phyloP scores from a whole-genome alignment of 64 coral and sea anemone genomes.

The Orbicella faveolata region DNA sequence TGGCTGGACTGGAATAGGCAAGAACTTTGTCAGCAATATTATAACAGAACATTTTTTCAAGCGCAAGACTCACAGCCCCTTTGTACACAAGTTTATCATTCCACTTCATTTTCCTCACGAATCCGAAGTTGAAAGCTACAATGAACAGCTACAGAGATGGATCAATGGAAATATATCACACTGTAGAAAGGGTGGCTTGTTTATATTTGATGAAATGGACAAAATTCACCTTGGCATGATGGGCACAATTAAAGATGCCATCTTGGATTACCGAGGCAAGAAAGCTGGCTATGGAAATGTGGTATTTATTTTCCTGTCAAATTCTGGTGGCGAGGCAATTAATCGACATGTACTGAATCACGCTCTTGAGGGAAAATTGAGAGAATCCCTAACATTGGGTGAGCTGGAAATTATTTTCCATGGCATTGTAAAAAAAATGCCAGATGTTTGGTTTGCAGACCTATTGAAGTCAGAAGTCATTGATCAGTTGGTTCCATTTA shows the following conservation, averaged over 20 bases:
- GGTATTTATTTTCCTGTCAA: conserved; percentile 87
- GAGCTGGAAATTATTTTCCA: conserved; percentile 59
- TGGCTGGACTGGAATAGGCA: conserved; percentile 88
- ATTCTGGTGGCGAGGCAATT: conserved; percentile 74
- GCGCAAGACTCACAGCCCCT: conserved; percentile 67
- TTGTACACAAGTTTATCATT: conserved; percentile 89
- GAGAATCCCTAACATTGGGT: conserved; percentile 64
- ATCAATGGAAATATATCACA: conserved; percentile 70
- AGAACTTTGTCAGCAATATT: conserved; percentile 83
- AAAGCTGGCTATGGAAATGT: conserved; percentile 53
- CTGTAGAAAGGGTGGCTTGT: conserved; percentile 68
- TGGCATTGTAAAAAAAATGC: conserved; percentile 8
- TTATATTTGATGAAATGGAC: conserved; percentile 98
- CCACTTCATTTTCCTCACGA: conserved; percentile 73
- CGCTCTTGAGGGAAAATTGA: conserved; percentile 51
- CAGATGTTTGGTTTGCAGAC: conserved; percentile 68
- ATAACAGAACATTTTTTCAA: conserved; percentile 87
- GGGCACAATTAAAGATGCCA: conserved; percentile 54
- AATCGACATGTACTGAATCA: conserved; percentile 71
- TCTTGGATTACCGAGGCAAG: conserved; percentile 64
- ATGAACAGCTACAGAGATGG: conserved; percentile 59
- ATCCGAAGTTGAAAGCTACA: conserved; percentile 52
- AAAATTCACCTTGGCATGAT: conserved; percentile 83
- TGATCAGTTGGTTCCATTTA: conserved; percentile 78
- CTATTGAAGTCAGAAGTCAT: conserved; percentile 73